Evolutionary conservation across 2,797 vertebrate genomes (phyloP), one percentile per base, ranked within the genome.

Genomic region (Thripadectes ignobilis): DNA sequence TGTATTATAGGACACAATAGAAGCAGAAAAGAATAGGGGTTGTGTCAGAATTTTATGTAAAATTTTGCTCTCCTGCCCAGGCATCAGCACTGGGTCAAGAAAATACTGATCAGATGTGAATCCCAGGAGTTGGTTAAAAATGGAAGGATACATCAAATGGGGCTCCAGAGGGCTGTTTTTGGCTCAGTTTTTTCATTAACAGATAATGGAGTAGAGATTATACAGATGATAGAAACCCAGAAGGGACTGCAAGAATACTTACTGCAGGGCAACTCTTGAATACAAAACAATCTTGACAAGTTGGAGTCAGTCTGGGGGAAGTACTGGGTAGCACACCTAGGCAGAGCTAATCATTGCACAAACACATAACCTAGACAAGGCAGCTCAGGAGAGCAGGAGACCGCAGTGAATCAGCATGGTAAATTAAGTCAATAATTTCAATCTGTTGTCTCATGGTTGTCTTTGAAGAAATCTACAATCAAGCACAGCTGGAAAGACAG

Each of bases 1-100:
- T 94, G 74, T 54, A 72, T 95, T 94, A 90, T 54, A 76, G 80
- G 85, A 95, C 92, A 96, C 94, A 95, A 96, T 94, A 94, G 95
- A 82, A 95, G 10, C 41, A 92, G 85, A 95, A 91, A 95, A 95
- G 88, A 96, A 96, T 95, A 90, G 92, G 20, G 29, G 12, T 57
- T 93, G 80, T 96, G 88, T 96, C 88, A 95, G 83, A 90, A 79
- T 79, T 94, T 92, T 74, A 39, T 81, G 79, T 75, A 78, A 94
- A 88, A 84, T 79, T 77, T 34, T 96, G 94, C 83, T 94, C 65
- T 84, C 76, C 65, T 93, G 89, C 63, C 54, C 77, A 74, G 66
- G 65, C 89, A 90, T 76, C 80, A 86, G 21, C 65, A 57, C 20
- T 82, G 65, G 91, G 63, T 95, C 94, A 92, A 58, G 59, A 92